Evolutionary conservation across 2,113 vertebrate species (phyloP), one percentile per base, ranked within the genome.

Genomic region (Coregonus clupeaformis): DNA sequence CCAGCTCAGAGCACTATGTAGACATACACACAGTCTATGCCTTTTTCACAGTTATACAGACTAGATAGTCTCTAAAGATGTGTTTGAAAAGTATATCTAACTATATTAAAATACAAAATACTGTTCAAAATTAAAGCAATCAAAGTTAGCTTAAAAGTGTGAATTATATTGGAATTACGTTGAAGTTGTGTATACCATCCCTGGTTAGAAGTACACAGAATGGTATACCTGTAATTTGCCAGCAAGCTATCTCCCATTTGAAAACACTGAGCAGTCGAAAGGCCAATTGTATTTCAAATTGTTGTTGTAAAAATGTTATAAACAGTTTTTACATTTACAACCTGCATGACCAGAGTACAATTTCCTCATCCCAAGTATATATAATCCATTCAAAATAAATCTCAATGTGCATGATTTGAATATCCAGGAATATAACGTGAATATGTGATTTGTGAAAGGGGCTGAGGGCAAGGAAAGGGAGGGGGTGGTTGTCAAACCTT

Each of bases 401-500:
- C 49, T 52, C 49, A 18, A 18, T 18, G 49, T 52, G 16, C n/a
- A 22, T 22, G 57, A 60, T 60, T 60, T 66, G 64, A 30, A 66
- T 16, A 66, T 66, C 13, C 27, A 6, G 9, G 13, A 24, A 22
- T 20, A 45, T 47, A 27, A 47, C 42, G 27, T 27, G 59, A 49
- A 62, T 52, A 80, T 18, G 27, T 18, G 25, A 30, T 64, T 64
- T 64, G 18, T 25, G 22, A 25, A 24, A 63, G 24, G 62, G 24
- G 25, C 62, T 64, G 24, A 22, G 22, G 24, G 22, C 22, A 5
- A 22, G 78, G 24, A 13, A 11, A 27, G 62, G 60, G 62, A 5
- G 62, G 78, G 25, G 71, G 49, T 68, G 62, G 30, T 72, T 74
- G 16, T 77, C 75, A 66, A 70, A 55, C 71, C 71, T 60, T 72